phyloP scores from a whole-genome alignment of 2,888 invertebrate genomes.

The Tupiocoris notatus region DNA sequence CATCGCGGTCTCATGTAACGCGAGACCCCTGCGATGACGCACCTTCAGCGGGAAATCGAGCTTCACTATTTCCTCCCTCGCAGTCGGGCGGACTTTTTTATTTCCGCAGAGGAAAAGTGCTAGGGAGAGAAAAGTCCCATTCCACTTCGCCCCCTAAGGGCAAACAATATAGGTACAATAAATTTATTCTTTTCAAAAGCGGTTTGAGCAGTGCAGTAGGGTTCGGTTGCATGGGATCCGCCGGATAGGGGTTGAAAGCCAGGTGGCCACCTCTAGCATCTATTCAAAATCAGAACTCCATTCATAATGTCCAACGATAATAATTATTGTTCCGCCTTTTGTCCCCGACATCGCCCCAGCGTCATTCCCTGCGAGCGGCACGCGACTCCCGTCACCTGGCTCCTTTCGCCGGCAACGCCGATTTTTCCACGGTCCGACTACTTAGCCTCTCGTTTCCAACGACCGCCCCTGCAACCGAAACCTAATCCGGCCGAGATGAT shows the following conservation, averaged over 20 bases:
- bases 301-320: slow-evolving; percentile 47
- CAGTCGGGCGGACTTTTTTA: not conserved
- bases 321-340: slow-evolving; percentile 42
- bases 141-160: slow-evolving; percentile 14
- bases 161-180: slow-evolving; percentile 43
- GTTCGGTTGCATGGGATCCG: not conserved
- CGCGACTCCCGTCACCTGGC: slow-evolving; percentile 40
- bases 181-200: slow-evolving; percentile 41
- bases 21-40: not conserved
- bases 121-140: not conserved
- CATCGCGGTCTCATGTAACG: too few relatives aligned
- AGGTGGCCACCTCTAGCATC: slow-evolving; percentile 39
- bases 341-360: slow-evolving; percentile 1
- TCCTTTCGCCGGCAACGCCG: not conserved
- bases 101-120: not conserved
- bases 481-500: slow-evolving; percentile 28
- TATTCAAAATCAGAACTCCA: slow-evolving; percentile 45
- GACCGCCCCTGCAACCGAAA: slow-evolving; percentile 14
- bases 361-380: not conserved
- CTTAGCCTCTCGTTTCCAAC: not conserved
- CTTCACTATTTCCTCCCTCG: not conserved
- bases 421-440: not conserved
- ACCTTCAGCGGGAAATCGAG: not conserved
- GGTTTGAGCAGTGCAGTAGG: slow-evolving; percentile 7
- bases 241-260: slow-evolving; percentile 32